Base-by-base conservation (phyloP, 2,888 invertebrate genomes). In the Lepidochitona cinerea region DNA sequence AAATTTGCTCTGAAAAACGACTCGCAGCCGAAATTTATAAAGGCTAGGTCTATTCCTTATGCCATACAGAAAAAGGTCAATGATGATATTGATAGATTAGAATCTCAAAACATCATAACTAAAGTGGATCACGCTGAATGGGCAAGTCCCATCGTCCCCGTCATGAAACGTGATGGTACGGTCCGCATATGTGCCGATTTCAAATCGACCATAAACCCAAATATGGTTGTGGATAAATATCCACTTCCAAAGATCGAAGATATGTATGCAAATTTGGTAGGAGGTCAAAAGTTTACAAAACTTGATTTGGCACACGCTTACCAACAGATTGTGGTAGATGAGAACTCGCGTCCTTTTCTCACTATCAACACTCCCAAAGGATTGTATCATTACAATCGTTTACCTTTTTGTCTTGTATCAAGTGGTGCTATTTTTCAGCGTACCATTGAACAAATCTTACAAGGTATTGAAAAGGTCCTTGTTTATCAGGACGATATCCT, bases 111-210 rank as follows among this genome's bases (percentile, higher is more conserved):
- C 33, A 70, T 79, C 29, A 73, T 78, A 26, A 35, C n/a, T 4
- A 73, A 75, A 32, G 77, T 81, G 3, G 68, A 74, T 5, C 65
- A 73, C 26, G 76, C 75, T 74, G 71, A 83, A 0, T 84, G 80
- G 82, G 83, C 81, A 2, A 80, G 83, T 33, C 82, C 83, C 1
- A 79, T 83, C 23, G 80, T 84, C 1, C 78, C 79, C 23, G 79
- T 84, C 7, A 66, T 76, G 1, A 84, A 84, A 71, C 65, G 75
- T 23, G 71, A 76, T 53, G 76, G 78, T n/a, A 53, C 70, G 23
- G 79, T 33, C 35, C 14, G 71, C 12, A 66, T 79, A 36, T 79
- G 79, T 72, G 71, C 75, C 0, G 79, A 79, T 67, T 79, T 73
- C 23, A 75, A 73, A 26, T 29, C 76, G 9, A 71, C 79, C 1